These are phyloP conservation scores for Drosophila putrida DNA, from an alignment of 2,888 invertebrate species.

Conservation along the genomic window DNA sequence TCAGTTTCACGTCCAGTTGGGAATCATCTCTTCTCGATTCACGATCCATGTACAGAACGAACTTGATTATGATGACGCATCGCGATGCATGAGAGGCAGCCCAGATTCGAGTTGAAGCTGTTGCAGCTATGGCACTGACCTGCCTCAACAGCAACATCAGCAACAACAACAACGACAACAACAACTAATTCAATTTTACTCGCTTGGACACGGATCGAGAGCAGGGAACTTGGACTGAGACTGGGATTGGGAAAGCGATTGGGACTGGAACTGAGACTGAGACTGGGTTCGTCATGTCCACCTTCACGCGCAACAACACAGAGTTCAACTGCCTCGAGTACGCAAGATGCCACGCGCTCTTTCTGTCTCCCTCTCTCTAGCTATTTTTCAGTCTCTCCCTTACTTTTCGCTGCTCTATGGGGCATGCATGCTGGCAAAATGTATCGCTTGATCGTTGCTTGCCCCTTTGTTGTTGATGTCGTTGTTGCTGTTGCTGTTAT, in stretches of 20 bases:
- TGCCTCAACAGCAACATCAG: conserved; percentile 49
- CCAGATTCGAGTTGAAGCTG: conserved; percentile 36
- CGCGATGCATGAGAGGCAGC: conserved; percentile 47
- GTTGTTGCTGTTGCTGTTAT: conserved; percentile 50
- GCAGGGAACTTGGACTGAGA: background rate
- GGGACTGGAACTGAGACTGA: background rate
- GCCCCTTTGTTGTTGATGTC: conserved; percentile 34
- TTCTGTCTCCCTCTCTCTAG: conserved; percentile 11
- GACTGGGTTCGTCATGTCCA: conserved; percentile 64
- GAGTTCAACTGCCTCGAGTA: conserved; percentile 73
- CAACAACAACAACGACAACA: conserved; percentile 27
- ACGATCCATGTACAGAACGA: conserved; percentile 55
- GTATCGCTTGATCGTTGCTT: conserved; percentile 72
- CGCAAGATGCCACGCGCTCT: conserved; percentile 57
- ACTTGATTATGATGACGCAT: conserved; percentile 79
- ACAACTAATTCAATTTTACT: conserved; percentile 69
- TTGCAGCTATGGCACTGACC: conserved; percentile 54
- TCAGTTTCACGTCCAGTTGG: conserved; percentile 54
- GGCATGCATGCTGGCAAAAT: conserved; percentile 66
- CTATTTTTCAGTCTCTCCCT: conserved; percentile 1
- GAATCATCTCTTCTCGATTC: conserved; percentile 42
- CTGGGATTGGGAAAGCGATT: background rate
- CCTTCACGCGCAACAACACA: conserved; percentile 68
- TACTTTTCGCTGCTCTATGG: conserved; percentile 38
- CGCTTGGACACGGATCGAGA: conserved; percentile 53